These are phyloP conservation scores for Arion vulgaris DNA, from an alignment of 1,140 invertebrate species.

Conservation along the genomic window DNA sequence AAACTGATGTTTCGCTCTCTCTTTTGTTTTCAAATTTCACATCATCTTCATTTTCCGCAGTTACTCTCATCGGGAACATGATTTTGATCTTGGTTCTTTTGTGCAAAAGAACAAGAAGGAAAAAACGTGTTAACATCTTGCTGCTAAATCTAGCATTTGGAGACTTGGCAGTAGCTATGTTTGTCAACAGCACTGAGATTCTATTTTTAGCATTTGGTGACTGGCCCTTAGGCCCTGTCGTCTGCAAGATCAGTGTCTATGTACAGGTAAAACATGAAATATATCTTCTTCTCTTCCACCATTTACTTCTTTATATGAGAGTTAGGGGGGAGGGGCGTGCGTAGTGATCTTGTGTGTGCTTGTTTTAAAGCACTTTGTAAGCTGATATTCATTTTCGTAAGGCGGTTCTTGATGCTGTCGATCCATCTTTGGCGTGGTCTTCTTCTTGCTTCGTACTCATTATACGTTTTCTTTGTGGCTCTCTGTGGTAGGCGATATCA, in stretches of 20 bases:
- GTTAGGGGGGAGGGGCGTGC: no score
- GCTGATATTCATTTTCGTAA: no score
- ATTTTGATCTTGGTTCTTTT: conserved; percentile 60
- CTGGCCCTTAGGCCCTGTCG: conserved; percentile 72
- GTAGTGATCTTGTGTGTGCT: no score
- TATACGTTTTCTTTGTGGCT: no score
- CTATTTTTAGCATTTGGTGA: conserved; percentile 72
- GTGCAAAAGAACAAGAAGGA: conserved; percentile 58
- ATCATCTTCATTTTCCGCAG: not conserved
- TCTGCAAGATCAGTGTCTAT: conserved; percentile 73
- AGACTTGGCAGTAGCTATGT: conserved; percentile 72
- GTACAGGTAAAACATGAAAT: conserved; percentile 55
- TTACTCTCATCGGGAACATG: conserved; percentile 64
- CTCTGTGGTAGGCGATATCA: no score
- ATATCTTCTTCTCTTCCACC: no score
- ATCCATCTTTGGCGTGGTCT: no score
- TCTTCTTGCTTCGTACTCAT: no score
- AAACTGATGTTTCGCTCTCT: no score
- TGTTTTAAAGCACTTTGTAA: no score
- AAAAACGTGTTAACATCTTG: conserved; percentile 69
- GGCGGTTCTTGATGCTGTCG: no score
- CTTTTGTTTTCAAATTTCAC: not conserved
- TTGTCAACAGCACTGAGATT: conserved; percentile 74
- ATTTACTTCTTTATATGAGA: no score
- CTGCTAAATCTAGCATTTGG: conserved; percentile 73